Percentiles rank a stretch among this genome's conserved stretches.
Evolutionary conservation across 2,797 vertebrate genomes (phyloP).

Genomic region (Clarias pachynema): DNA sequence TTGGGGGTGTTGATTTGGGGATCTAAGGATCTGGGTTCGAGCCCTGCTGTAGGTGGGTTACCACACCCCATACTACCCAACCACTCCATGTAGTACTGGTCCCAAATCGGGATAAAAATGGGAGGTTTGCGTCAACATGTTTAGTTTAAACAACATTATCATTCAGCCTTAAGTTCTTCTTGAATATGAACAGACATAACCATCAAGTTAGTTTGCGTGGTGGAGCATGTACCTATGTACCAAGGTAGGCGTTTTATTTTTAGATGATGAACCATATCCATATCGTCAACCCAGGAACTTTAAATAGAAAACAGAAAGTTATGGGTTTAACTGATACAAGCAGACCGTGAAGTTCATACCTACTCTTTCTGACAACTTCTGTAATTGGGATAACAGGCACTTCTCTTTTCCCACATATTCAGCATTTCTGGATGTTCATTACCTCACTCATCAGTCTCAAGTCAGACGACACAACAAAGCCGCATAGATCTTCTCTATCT

Average conservation of each 20-base stretch:
- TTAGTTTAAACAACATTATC: background rate
- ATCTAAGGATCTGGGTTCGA: too few species aligned
- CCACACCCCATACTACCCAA: too few species aligned
- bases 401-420: background rate
- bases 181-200: background rate
- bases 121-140: too few species aligned
- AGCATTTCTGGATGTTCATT: background rate
- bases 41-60: too few species aligned
- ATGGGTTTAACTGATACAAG: background rate
- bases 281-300: background rate
- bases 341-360: background rate
- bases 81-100: too few species aligned
- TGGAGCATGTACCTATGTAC: background rate
- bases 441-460: background rate
- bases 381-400: background rate
- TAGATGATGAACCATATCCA: background rate
- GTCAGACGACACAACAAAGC: background rate
- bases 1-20: too few species aligned
- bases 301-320: background rate
- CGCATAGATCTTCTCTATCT: background rate
- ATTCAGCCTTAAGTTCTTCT: background rate
- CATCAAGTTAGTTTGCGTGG: background rate
- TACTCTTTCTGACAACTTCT: background rate
- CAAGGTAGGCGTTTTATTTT: background rate
- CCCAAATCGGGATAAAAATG: too few species aligned